These are phyloP conservation scores for Bufo bufo DNA, from an alignment of 2,113 vertebrate species.

Conservation along the genomic window DNA sequence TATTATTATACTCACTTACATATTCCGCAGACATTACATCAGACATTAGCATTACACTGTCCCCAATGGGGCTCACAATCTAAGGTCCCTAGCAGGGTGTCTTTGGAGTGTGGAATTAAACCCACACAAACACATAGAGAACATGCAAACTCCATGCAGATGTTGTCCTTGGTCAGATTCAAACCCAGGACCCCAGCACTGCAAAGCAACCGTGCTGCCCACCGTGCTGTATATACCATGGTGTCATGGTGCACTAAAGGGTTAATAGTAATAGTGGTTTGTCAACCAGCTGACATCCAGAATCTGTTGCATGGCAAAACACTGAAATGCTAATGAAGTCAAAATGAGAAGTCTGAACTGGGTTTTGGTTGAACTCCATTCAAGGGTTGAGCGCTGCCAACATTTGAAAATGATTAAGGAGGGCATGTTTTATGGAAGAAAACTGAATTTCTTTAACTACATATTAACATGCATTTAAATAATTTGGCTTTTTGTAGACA, in stretches of 20 bases:
- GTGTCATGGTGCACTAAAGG: neutral
- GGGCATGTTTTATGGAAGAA: conserved; percentile 6
- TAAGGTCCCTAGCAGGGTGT: too few species aligned
- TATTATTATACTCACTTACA: too few species aligned
- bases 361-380: conserved; percentile 36
- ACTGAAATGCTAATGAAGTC: conserved; percentile 31
- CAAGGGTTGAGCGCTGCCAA: conserved; percentile 32
- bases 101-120: too few species aligned
- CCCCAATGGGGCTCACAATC: too few species aligned
- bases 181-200: too few species aligned
- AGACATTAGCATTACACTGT: neutral
- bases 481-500: conserved; percentile 24
- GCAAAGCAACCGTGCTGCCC: too few species aligned
- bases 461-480: conserved; percentile 44
- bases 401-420: conserved; percentile 44
- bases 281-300: neutral
- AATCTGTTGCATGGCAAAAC: neutral
- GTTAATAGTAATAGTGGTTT: neutral
- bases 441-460: neutral
- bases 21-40: neutral
- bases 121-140: too few species aligned
- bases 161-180: too few species aligned
- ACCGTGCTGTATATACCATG: too few species aligned
- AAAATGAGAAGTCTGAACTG: conserved; percentile 29
- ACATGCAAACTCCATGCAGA: too few species aligned